Evolutionary conservation across 2,797 vertebrate genomes (phyloP), one percentile per base, ranked within the genome.

Genomic region (Lophotriccus pileatus): DNA sequence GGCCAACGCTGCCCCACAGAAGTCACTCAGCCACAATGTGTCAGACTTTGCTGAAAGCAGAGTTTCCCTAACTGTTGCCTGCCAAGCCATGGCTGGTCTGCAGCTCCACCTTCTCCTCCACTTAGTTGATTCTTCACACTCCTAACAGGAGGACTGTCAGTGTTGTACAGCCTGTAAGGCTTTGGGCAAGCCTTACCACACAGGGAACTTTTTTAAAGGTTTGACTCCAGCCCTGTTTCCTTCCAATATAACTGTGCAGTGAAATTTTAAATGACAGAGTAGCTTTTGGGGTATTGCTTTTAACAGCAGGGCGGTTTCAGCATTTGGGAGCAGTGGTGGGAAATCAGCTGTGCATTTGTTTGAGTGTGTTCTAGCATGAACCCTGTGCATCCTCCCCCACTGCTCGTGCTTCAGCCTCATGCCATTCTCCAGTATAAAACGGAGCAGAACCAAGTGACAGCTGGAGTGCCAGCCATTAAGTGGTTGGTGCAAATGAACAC

Each of bases 101-200:
- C 30, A 53, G 60, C 58, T 78, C 41, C n/a, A 58, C 30, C 27
- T 86, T 81, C 20, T 10, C 55, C 34, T 60, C 47, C 37, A 32
- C 14, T 34, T 62, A 30, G 6, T 20, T 49, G 41, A 39, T 30
- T 62, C 68, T 89, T 86, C 44, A 47, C 7, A 7, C 4, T 6
- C 16, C 5, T 52, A 62, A 63, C 0, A 4, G 59, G 47, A 89
- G 39, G 6, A 41, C 14, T 41, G 59, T 44, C 15, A 62, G 46
- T 2, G 28, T 0, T 8, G 37, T 1, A 3, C n/a, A 60, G 37
- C 20, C 32, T 14, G 1, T 10, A 55, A 28, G n/a, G 59, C 34
- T 81, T 34, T 20, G 49, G 63, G 27, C 4, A 76, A 82, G 55
- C 14, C 39, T 77, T 59, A 32, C 9, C 3, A 8, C n/a, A 36